Evolutionary conservation across 2,888 invertebrate species (phyloP).

Genomic region (Aricia artaxerxes): DNA sequence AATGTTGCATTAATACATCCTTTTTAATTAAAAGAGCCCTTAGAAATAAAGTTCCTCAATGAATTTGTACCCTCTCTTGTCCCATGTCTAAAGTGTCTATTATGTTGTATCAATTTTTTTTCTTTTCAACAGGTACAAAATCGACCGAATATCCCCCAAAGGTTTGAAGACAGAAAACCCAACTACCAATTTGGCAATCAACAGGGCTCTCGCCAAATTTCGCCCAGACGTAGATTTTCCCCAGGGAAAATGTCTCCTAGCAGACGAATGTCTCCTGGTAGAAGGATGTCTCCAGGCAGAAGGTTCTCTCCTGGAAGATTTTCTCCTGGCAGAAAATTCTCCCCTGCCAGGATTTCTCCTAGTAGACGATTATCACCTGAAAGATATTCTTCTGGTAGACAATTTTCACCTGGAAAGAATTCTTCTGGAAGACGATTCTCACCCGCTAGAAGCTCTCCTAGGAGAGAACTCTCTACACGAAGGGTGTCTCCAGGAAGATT

Average conservation of each 20-base stretch:
- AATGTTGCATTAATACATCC: not conserved
- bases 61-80: too few species aligned
- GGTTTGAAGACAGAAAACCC: not conserved
- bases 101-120: not conserved
- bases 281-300: constrained; percentile 34
- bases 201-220: constrained; percentile 40
- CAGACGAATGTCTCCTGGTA: constrained; percentile 33
- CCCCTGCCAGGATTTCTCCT: constrained; percentile 42
- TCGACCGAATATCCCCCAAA: not conserved
- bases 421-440: constrained; percentile 35
- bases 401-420: constrained; percentile 41
- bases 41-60: too few species aligned
- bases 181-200: constrained; percentile 16
- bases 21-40: too few species aligned
- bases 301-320: constrained; percentile 32
- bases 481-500: constrained; percentile 39
- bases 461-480: constrained; percentile 35
- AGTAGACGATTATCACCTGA: constrained; percentile 36
- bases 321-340: constrained; percentile 35
- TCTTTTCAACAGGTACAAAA: not conserved
- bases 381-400: constrained; percentile 35
- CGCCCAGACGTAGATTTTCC: constrained; percentile 32
- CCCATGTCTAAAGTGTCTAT: too few species aligned
- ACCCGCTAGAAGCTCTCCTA: constrained; percentile 38
- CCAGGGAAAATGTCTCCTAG: constrained; percentile 27